Evolutionary conservation across 2,797 vertebrate genomes (phyloP).

Genomic region (Babyrousa celebensis): DNA sequence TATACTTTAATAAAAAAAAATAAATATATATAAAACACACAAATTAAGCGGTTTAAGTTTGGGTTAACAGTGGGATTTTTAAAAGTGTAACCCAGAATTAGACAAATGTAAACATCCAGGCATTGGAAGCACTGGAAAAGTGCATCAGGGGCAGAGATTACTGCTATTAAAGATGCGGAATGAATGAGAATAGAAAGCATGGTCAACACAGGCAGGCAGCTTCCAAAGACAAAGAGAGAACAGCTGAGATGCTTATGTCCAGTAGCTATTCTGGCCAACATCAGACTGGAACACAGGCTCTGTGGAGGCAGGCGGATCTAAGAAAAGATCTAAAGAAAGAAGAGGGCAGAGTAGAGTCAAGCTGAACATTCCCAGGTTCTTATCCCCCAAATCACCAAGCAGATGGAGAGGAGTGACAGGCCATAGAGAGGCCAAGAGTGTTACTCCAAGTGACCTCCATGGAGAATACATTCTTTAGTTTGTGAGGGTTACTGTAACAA

Average conservation of each 20-base stretch:
- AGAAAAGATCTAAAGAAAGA: background rate
- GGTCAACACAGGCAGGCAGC: background rate
- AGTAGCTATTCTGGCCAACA: background rate
- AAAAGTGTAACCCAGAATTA: background rate
- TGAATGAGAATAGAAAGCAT: background rate
- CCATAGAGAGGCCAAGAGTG: too few species aligned
- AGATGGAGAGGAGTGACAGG: background rate
- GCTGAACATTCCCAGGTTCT: background rate
- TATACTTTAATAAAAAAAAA: too few species aligned
- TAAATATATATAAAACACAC: too few species aligned
- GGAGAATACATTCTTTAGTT: background rate
- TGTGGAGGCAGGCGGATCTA: background rate
- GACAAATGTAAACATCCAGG: background rate
- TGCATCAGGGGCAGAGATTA: background rate
- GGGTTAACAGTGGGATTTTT: background rate
- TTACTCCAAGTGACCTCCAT: background rate
- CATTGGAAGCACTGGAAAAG: background rate
- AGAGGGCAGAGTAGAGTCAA: background rate
- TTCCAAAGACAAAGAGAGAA: background rate
- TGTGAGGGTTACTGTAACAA: background rate
- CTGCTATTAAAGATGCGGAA: background rate
- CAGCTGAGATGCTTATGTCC: too few species aligned
- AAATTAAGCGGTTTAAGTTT: background rate
- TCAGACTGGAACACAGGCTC: background rate
- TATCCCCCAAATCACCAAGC: background rate